phyloP scores from a whole-genome alignment of 2,888 invertebrate genomes.

The Cheilosia scutellata region DNA sequence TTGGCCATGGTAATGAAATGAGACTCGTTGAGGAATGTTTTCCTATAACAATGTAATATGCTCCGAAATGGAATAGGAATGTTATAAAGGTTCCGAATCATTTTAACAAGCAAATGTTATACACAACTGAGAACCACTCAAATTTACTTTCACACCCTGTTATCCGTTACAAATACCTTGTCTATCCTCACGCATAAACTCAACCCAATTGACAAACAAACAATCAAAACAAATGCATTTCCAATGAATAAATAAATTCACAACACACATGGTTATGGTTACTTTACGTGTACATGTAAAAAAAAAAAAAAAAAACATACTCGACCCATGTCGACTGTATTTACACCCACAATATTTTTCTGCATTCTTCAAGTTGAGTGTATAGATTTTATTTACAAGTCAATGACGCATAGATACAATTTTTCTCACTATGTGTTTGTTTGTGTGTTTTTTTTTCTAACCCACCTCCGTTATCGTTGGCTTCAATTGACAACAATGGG shows the following conservation, averaged over 20 bases:
- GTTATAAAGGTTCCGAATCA: neutral
- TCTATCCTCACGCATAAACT: constrained; percentile 21
- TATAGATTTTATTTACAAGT: constrained; percentile 63
- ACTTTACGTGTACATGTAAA: constrained; percentile 16
- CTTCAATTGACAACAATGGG: constrained; percentile 61
- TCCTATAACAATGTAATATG: too few relatives aligned
- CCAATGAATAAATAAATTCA: constrained; percentile 5
- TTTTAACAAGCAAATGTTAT: neutral
- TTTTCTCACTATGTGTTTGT: constrained; percentile 28
- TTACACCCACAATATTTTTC: constrained; percentile 37
- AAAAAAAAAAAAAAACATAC: neutral
- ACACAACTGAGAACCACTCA: neutral
- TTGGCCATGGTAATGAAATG: too few relatives aligned
- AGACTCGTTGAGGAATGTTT: too few relatives aligned
- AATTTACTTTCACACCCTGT: neutral
- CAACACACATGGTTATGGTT: neutral
- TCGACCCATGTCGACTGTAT: constrained; percentile 12
- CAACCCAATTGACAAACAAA: constrained; percentile 13
- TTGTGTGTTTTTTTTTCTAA: neutral
- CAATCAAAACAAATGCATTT: constrained; percentile 38
- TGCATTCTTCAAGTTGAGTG: constrained; percentile 27
- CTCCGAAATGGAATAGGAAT: too few relatives aligned
- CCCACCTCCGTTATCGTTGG: constrained; percentile 1
- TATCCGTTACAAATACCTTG: neutral
- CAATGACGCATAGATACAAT: constrained; percentile 70